Conservation (phyloP, 2,113 vertebrate genomes). For the Thomomys bottae region DNA sequence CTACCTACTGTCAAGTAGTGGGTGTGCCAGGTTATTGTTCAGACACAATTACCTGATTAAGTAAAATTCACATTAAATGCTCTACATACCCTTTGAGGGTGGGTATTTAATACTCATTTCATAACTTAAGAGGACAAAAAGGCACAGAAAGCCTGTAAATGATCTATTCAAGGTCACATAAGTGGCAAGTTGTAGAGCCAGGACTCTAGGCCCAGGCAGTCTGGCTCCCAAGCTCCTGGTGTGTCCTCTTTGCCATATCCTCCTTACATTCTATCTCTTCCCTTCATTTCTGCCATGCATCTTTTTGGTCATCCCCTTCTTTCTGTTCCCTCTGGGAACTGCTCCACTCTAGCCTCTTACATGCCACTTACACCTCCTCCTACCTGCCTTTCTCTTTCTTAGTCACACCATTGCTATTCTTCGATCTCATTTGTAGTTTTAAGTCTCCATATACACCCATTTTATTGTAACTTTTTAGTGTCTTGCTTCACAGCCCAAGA, state of each 20-base stretch:
- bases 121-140: neutral
- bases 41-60: neutral
- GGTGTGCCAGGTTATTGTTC: neutral
- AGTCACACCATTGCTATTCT: neutral
- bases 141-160: neutral
- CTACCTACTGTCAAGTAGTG: neutral
- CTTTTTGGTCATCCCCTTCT: neutral
- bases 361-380: too few relatives aligned
- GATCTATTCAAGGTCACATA: neutral
- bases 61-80: neutral
- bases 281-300: neutral
- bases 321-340: neutral
- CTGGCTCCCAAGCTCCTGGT: neutral
- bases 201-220: neutral
- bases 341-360: neutral
- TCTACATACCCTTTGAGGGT: neutral
- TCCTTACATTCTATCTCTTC: neutral
- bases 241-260: neutral
- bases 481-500: conserved; percentile 2
- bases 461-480: neutral
- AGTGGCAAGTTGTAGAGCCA: neutral
- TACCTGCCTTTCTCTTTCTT: neutral
- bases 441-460: neutral
- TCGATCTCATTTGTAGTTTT: neutral
- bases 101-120: neutral